Evolutionary conservation across 2,113 vertebrate genomes (phyloP).

Genomic region (zebrafish (Danio rerio)): DNA sequence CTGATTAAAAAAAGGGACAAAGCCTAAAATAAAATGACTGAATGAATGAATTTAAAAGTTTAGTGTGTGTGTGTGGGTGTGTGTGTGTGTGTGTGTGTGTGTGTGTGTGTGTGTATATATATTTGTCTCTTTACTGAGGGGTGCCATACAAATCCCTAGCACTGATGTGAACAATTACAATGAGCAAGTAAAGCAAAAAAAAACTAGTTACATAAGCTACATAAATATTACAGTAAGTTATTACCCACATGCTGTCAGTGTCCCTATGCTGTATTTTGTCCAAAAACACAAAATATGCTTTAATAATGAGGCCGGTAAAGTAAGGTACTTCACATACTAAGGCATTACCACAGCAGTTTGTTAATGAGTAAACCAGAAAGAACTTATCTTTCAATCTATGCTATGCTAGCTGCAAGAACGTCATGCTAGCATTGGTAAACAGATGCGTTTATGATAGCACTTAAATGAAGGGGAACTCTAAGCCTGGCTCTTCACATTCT

Average conservation of each 20-base stretch:
- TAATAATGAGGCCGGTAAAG: neutral
- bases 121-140: too few species aligned
- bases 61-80: too few species aligned
- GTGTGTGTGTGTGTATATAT: too few species aligned
- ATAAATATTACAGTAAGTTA: too few species aligned
- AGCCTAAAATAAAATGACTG: too few species aligned
- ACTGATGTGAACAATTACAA: too few species aligned
- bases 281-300: neutral
- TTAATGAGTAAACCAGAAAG: neutral
- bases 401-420: neutral
- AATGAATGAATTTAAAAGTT: too few species aligned
- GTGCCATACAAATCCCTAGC: too few species aligned
- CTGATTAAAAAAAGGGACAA: too few species aligned
- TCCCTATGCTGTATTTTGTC: neutral
- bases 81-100: too few species aligned
- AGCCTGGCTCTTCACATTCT: neutral
- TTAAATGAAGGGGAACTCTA: neutral
- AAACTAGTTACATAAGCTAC: neutral
- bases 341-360: neutral
- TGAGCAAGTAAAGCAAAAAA: neutral
- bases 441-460: neutral
- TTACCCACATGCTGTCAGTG: neutral
- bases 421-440: neutral
- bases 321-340: neutral
- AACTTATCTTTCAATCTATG: neutral